phyloP scores from a whole-genome alignment of 37 sponge, comb jelly and placozoan genomes.

The Tethya wilhelma region DNA sequence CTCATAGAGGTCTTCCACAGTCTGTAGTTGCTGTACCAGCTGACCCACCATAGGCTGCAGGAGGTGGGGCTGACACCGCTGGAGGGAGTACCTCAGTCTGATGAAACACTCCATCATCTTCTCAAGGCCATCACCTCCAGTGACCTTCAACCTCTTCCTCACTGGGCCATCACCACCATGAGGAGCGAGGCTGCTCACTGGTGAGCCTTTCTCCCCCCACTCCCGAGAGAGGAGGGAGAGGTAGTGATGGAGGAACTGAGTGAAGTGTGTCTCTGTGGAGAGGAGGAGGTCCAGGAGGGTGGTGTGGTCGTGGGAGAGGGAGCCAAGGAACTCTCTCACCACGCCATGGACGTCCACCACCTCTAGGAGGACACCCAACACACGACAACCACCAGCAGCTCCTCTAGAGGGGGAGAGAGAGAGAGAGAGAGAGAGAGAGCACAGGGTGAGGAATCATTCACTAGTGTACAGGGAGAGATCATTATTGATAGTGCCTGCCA shows the following conservation, averaged over 20 bases:
- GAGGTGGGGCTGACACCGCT: not conserved
- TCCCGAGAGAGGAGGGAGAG: not conserved
- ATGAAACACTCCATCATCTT: constrained; percentile 34
- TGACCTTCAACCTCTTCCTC: not conserved
- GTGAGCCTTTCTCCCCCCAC: constrained; percentile 10
- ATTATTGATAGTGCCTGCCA: too few species aligned
- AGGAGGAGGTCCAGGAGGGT: constrained; percentile 55
- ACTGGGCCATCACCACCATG: not conserved
- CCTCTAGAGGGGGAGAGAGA: too few species aligned
- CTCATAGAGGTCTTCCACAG: constrained; percentile 28
- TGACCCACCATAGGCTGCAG: not conserved
- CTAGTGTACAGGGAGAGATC: too few species aligned
- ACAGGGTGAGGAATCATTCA: too few species aligned
- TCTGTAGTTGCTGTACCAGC: not conserved
- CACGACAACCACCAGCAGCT: too few species aligned
- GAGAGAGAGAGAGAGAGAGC: too few species aligned
- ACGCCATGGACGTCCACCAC: constrained; percentile 52
- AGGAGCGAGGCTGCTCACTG: not conserved
- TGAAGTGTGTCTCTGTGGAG: constrained; percentile 44
- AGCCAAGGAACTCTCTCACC: constrained; percentile 27
- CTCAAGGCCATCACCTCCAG: not conserved
- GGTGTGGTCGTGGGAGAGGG: constrained; percentile 48
- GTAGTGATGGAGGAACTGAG: constrained; percentile 29
- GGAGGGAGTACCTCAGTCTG: constrained; percentile 11
- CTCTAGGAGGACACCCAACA: too few species aligned